These are phyloP conservation scores for Catharus fuscescens DNA, from an alignment of 2,113 vertebrate genomes.

Conservation along the genomic window DNA sequence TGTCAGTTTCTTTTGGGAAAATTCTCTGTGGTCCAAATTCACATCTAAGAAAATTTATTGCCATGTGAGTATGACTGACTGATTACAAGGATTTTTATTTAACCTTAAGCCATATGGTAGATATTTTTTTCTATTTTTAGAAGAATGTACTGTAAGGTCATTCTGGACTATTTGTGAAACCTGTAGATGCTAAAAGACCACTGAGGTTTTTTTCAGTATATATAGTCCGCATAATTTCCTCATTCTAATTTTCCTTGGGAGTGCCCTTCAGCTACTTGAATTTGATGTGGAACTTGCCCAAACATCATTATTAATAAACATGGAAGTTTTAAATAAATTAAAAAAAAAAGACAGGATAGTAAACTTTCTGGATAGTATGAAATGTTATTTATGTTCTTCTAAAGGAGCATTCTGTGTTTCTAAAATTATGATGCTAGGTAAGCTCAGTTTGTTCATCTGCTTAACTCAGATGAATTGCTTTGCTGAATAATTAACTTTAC, in stretches of 20 bases:
- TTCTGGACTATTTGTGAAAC: neutral
- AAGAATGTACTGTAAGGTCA: neutral
- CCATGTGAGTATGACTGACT: neutral
- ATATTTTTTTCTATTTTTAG: neutral
- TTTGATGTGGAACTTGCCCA: neutral
- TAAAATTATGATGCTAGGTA: neutral
- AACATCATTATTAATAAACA: neutral
- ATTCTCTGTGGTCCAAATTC: neutral
- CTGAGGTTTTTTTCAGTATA: neutral
- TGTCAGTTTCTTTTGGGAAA: neutral
- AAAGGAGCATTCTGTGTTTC: neutral
- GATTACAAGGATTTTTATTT: neutral
- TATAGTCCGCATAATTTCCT: neutral
- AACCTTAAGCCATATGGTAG: neutral
- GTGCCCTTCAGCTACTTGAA: neutral
- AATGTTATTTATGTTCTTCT: conserved; percentile 13
- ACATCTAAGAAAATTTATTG: neutral
- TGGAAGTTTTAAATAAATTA: neutral
- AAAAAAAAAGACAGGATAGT: neutral
- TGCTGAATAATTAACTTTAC: neutral
- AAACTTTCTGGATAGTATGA: neutral
- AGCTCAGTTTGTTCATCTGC: neutral
- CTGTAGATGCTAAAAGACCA: neutral
- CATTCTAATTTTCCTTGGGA: neutral
- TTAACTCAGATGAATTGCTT: neutral